Evolutionary conservation across 1,140 invertebrate species (phyloP), one percentile per base, ranked within the genome.

Genomic region (Panulirus ornatus): DNA sequence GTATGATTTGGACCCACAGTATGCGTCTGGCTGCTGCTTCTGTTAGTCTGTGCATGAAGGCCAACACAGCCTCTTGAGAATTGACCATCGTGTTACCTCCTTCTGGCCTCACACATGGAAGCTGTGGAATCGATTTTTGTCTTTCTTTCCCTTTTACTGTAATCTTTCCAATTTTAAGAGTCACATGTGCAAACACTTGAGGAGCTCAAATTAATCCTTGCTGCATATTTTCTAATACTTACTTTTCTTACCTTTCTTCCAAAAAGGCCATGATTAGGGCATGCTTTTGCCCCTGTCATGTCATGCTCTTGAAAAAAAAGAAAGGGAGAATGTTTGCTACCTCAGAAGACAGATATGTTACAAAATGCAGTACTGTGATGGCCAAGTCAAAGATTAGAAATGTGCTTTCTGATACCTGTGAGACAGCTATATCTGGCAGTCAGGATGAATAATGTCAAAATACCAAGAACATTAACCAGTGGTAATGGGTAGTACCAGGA

Each of bases 331-430:
- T 38, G 2, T 75, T 75, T 40, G 40, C 44, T 47, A 47, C 27
- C 34, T 71, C 34, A 71, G n/a, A 71, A 22, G 22, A 70, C 22
- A 70, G 16, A 71, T 71, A 71, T 27, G 1, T 71, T 1, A 22
- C 11, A 22, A 3, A 1, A 6, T 71, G 14, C 40, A 75, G 71
- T 27, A 75, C 14, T 36, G 40, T 78, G n/a, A 78, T 42, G 0
- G n/a, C 44, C 75, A 44, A 44, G 36, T 78, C 30, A 38, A 78
- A 40, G 38, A 78, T 3, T 78, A 78, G 22, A 44, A 44, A 44
- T 9, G 22, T 19, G 38, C 38, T 27, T n/a, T 44, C 11, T 40
- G 38, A 73, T 8, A 73, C n/a, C 2, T 34, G 11, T 73, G 70
- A 19, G 70, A 40, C 2, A 34, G 70, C 6, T 14, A 5, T 73